Conservation (phyloP, 2,888 invertebrate genomes). For the Prenolepis imparis region DNA sequence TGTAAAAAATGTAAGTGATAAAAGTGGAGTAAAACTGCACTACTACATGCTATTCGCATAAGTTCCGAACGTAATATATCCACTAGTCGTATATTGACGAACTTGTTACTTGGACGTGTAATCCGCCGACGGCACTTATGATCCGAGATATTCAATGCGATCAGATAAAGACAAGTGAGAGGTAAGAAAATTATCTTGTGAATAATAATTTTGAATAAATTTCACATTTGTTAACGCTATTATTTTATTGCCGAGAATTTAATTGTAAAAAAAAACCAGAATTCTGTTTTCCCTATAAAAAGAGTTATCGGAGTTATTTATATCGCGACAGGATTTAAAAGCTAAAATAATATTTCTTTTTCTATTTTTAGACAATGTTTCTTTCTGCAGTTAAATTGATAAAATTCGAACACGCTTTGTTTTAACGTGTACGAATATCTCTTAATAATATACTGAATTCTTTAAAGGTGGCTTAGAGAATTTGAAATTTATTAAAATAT, state of each 20-base stretch:
- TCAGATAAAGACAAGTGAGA: conserved; percentile 64
- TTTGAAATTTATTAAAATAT: background rate
- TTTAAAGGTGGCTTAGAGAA: background rate
- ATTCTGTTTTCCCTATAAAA: background rate
- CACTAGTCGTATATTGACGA: conserved; percentile 50
- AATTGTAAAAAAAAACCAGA: background rate
- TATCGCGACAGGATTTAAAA: conserved; percentile 1
- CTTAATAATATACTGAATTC: background rate
- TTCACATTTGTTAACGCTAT: background rate
- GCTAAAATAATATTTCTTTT: background rate
- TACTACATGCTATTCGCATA: conserved; percentile 5
- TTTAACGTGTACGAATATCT: background rate
- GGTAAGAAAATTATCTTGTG: conserved; percentile 63
- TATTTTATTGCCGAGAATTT: background rate
- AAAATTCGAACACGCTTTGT: background rate
- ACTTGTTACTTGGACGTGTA: conserved; percentile 61
- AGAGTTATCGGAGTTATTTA: background rate
- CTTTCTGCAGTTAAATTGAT: background rate
- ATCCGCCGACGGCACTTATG: conserved; percentile 63
- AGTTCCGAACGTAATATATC: conserved; percentile 20
- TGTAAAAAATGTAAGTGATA: conserved; percentile 55
- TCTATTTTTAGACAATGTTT: background rate
- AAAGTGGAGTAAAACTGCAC: conserved; percentile 59
- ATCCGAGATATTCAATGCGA: conserved; percentile 55
- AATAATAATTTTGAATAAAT: conserved; percentile 58